Conservation (phyloP, 2,888 invertebrate genomes). For the Lapara coniferarum region DNA sequence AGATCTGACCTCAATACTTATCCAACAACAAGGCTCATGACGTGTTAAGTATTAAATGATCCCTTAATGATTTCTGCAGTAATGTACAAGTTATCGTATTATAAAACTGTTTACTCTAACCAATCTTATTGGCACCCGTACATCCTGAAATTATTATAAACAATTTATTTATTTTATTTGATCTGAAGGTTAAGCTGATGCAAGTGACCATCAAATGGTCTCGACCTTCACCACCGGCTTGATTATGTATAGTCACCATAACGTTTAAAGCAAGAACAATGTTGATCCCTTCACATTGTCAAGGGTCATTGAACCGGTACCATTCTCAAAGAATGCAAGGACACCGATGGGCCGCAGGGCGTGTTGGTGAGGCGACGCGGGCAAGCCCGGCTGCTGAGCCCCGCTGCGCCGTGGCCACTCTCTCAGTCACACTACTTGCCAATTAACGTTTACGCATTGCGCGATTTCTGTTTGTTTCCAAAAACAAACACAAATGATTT, state of each 20-base stretch:
- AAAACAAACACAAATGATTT: constrained; percentile 54
- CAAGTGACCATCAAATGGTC: constrained; percentile 57
- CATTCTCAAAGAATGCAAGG: constrained; percentile 78
- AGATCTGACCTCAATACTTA: constrained; percentile 73
- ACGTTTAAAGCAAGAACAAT: constrained; percentile 61
- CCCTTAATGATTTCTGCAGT: constrained; percentile 44
- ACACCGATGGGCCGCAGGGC: constrained; percentile 65
- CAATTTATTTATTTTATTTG: constrained; percentile 8
- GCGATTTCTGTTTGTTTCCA: constrained; percentile 54
- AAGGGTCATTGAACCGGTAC: constrained; percentile 77
- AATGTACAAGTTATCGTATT: constrained; percentile 20
- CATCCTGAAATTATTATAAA: neutral
- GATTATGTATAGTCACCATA: constrained; percentile 70
- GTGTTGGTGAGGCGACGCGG: constrained; percentile 33
- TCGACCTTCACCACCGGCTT: constrained; percentile 62
- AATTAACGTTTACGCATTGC: constrained; percentile 44
- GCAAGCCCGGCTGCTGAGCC: constrained; percentile 18
- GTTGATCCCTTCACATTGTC: constrained; percentile 76
- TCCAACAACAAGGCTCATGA: constrained; percentile 61
- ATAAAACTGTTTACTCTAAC: neutral
- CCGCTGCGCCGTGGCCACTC: constrained; percentile 20
- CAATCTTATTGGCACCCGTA: neutral
- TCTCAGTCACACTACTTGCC: constrained; percentile 32
- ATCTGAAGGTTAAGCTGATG: constrained; percentile 32
- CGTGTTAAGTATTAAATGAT: constrained; percentile 54